Percentiles rank a stretch among this genome's conserved stretches.
Evolutionary conservation across 2,888 invertebrate species (phyloP).

Genomic region (Phrixothrix hirtus): DNA sequence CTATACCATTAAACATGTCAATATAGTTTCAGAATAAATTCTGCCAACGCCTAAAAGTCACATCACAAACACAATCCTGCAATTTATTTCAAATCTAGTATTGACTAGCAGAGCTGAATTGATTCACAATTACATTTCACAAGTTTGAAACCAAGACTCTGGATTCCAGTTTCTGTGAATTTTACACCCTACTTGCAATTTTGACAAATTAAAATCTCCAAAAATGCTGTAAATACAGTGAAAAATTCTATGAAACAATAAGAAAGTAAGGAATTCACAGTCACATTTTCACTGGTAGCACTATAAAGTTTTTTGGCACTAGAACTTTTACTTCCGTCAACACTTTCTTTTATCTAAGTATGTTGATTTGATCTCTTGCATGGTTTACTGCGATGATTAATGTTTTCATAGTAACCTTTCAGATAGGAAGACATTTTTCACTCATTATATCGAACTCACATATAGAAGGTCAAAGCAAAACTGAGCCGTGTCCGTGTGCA

Average conservation of each 20-base stretch:
- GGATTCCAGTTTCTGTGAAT: slow-evolving; percentile 30
- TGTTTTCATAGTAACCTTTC: background rate
- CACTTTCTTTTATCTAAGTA: background rate
- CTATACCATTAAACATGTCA: slow-evolving; percentile 35
- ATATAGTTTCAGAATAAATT: slow-evolving; percentile 40
- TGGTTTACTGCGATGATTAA: background rate
- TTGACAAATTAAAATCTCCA: slow-evolving; percentile 26
- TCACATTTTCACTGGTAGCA: slow-evolving; percentile 8
- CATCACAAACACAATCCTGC: slow-evolving; percentile 41
- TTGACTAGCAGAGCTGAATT: too few species aligned
- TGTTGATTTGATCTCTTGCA: background rate
- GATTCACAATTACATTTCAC: too few species aligned
- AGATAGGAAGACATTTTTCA: background rate
- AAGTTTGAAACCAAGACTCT: slow-evolving; percentile 35
- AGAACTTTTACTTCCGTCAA: background rate
- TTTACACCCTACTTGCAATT: slow-evolving; percentile 29
- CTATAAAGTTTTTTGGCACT: slow-evolving; percentile 14
- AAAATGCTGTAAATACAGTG: slow-evolving; percentile 26
- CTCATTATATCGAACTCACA: too few species aligned
- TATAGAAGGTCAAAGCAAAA: too few species aligned
- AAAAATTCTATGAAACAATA: slow-evolving; percentile 20
- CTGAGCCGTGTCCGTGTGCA: too few species aligned
- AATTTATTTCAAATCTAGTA: slow-evolving; percentile 41
- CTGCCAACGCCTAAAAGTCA: slow-evolving; percentile 37
- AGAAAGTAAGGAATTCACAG: slow-evolving; percentile 8